A percentile compares a stretch with the other conserved stretches of the same genome.
phyloP scores from a whole-genome alignment of 2,113 vertebrate species.

The Nycticryphes semicollaris region DNA sequence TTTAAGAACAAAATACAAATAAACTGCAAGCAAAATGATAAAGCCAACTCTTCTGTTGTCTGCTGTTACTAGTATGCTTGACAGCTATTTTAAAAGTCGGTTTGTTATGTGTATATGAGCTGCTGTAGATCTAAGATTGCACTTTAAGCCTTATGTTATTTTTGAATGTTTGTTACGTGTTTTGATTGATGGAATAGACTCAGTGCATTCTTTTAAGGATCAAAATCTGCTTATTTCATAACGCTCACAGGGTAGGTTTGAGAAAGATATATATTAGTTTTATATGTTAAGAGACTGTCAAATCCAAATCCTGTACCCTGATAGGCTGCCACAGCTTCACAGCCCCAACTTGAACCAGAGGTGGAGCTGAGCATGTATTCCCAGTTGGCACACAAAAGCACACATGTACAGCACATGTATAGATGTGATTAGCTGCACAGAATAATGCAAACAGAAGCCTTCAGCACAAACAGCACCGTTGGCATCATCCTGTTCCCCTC shows the following conservation, averaged over 20 bases:
- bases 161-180: not conserved
- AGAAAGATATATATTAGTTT: not conserved
- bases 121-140: not conserved
- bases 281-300: not conserved
- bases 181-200: not conserved
- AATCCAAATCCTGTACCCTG: not conserved
- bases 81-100: not conserved
- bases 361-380: not conserved
- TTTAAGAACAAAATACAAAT: not conserved
- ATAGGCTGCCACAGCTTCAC: not conserved
- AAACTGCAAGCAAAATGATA: not conserved
- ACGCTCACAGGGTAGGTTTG: not conserved
- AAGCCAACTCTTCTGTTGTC: not conserved
- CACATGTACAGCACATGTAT: not conserved
- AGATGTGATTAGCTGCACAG: not conserved
- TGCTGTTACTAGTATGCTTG: not conserved
- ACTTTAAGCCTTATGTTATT: not conserved
- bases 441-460: not conserved
- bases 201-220: not conserved
- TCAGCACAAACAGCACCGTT: not conserved
- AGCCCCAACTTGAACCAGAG: not conserved
- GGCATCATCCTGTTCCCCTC: not conserved
- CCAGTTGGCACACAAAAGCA: not conserved
- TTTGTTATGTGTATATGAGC: not conserved
- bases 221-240: not conserved